Evolutionary conservation across 1,140 invertebrate species (phyloP).

Genomic region (Brachionus paranguensis): DNA sequence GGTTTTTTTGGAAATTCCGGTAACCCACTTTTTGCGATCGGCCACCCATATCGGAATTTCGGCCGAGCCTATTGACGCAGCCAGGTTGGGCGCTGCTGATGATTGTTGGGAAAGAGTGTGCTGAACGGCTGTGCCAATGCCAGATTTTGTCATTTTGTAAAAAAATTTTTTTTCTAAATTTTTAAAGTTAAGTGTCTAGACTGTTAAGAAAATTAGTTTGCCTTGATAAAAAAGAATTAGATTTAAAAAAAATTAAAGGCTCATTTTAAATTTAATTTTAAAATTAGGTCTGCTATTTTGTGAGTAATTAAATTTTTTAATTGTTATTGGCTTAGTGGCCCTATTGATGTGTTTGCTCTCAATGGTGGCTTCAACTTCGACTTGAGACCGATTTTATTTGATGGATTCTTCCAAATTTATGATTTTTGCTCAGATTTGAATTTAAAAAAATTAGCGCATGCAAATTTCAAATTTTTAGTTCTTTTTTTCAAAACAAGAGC

Average conservation of each 20-base stretch:
- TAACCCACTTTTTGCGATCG: slow-evolving; percentile 70
- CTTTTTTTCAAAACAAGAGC: background rate
- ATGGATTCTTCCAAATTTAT: background rate
- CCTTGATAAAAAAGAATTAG: background rate
- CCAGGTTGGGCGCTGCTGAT: background rate
- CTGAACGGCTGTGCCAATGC: slow-evolving; percentile 10
- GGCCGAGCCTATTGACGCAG: background rate
- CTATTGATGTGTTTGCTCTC: background rate
- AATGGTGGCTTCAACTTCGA: background rate
- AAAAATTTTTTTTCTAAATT: background rate
- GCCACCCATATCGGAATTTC: slow-evolving; percentile 72
- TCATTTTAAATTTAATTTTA: background rate
- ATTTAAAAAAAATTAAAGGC: background rate
- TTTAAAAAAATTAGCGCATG: slow-evolving; percentile 1
- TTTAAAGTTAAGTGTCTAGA: background rate
- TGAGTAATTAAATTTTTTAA: background rate
- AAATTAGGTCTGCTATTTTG: background rate
- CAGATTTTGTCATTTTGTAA: slow-evolving; percentile 27
- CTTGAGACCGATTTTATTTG: background rate
- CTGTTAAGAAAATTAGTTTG: background rate
- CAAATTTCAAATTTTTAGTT: background rate
- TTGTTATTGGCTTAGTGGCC: background rate
- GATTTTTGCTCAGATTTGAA: background rate
- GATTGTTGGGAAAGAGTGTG: background rate
- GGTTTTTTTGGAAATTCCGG: slow-evolving; percentile 67